phyloP scores from a whole-genome alignment of 2,113 vertebrate genomes.

The Columba livia region DNA sequence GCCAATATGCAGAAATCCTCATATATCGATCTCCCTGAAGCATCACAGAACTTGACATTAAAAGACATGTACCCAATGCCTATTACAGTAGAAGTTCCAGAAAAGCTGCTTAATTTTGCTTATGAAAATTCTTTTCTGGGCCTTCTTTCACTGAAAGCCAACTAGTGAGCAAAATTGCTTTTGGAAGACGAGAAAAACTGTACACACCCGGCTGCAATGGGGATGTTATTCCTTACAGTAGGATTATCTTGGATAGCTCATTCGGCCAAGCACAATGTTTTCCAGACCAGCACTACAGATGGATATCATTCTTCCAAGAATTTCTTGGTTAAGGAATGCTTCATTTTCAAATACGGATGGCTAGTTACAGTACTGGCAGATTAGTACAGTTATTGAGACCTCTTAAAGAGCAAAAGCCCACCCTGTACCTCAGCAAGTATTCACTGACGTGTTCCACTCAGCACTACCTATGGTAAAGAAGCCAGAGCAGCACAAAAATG shows the following conservation, averaged over 20 bases:
- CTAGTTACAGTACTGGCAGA: not conserved
- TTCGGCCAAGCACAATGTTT: not conserved
- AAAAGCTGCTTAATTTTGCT: not conserved
- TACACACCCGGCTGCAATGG: not conserved
- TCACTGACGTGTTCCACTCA: not conserved
- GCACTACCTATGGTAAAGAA: not conserved
- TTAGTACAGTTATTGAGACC: not conserved
- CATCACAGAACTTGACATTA: not conserved
- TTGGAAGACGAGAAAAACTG: not conserved
- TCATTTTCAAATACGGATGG: not conserved
- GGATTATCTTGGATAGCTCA: not conserved
- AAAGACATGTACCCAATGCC: not conserved
- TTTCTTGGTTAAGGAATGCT: not conserved
- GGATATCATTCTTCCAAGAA: not conserved
- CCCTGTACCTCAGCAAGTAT: not conserved
- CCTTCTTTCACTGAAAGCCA: not conserved
- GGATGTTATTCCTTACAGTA: not conserved
- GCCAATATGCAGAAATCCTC: not conserved
- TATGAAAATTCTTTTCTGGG: not conserved
- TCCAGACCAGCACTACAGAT: accelerated
- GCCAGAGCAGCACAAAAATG: slow-evolving; percentile 10
- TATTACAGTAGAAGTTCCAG: not conserved
- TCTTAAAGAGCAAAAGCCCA: not conserved
- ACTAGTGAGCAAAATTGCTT: not conserved
- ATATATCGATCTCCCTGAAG: not conserved